phyloP scores from a whole-genome alignment of 2,797 vertebrate species.

The Cossypha heuglini region DNA sequence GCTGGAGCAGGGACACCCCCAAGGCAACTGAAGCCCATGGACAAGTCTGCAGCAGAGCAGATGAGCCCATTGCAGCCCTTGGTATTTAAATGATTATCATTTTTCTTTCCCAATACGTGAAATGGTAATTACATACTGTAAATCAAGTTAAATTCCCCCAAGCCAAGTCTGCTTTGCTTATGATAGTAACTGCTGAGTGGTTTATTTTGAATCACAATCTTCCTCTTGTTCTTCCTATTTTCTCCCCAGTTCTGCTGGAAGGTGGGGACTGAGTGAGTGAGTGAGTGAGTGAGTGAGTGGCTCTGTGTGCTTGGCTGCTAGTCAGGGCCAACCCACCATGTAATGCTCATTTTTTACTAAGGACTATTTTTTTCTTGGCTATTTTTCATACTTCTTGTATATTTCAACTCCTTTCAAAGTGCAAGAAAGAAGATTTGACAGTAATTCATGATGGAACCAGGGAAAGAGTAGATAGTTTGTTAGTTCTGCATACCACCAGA shows the following conservation, averaged over 20 bases:
- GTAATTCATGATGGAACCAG: background rate
- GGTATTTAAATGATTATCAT: background rate
- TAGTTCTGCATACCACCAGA: background rate
- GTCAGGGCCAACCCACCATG: background rate
- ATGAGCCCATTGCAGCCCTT: rapidly evolving
- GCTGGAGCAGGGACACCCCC: background rate
- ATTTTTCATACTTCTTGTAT: background rate
- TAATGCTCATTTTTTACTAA: background rate
- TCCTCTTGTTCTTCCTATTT: background rate
- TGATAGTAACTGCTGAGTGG: background rate
- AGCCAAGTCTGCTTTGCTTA: background rate
- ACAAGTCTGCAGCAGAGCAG: background rate
- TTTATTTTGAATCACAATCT: background rate
- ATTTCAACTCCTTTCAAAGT: background rate
- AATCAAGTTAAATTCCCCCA: background rate
- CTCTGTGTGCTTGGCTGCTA: background rate
- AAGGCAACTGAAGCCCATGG: background rate
- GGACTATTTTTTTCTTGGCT: background rate
- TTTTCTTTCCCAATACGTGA: background rate
- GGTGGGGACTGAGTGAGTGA: background rate
- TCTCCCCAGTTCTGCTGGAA: background rate
- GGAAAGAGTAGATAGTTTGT: background rate
- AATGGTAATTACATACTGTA: background rate
- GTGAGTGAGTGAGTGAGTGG: background rate
- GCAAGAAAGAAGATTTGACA: background rate